phyloP scores from a whole-genome alignment of 2,888 invertebrate species.

The Eueremaeus valkanovi region DNA sequence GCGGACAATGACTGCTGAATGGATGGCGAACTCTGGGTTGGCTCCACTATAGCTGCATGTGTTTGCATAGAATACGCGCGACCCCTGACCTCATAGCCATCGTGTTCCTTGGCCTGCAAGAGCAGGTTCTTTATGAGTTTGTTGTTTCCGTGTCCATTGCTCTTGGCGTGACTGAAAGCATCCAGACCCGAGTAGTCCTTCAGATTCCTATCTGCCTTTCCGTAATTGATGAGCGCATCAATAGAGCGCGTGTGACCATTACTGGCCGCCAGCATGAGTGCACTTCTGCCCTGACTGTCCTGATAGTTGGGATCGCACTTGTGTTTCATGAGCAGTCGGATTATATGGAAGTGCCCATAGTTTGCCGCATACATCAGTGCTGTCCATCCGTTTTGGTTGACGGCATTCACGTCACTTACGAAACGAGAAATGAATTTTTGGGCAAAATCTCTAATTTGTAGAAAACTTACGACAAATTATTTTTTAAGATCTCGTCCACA shows the following conservation, averaged over 20 bases:
- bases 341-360: slow-evolving; percentile 54
- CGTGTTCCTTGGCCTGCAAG: not conserved
- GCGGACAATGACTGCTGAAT: too few relatives aligned
- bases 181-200: slow-evolving; percentile 54
- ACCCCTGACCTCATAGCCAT: not conserved
- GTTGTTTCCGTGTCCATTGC: slow-evolving; percentile 51
- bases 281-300: slow-evolving; percentile 51
- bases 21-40: too few relatives aligned
- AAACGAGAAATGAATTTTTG: not conserved
- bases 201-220: slow-evolving; percentile 52
- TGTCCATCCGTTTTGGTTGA: slow-evolving; percentile 54
- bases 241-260: slow-evolving; percentile 56
- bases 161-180: slow-evolving; percentile 54
- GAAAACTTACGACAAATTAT: slow-evolving; percentile 11
- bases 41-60: too few relatives aligned
- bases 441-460: not conserved
- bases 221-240: slow-evolving; percentile 51
- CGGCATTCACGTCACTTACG: slow-evolving; percentile 50
- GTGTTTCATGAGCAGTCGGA: slow-evolving; percentile 51
- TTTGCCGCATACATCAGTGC: slow-evolving; percentile 55
- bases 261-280: slow-evolving; percentile 57
- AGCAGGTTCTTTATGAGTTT: slow-evolving; percentile 41
- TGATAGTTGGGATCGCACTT: slow-evolving; percentile 50
- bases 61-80: too few relatives aligned
- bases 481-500: slow-evolving; percentile 17